phyloP scores from a whole-genome alignment of 1,140 invertebrate genomes.

The Drosophila melanogaster region Release_6_plus_ISO1_MT NT_037436.4:5991501-5992000 shows the following conservation, averaged over 20 bases:
- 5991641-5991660: constrained; percentile 83
- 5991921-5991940: constrained; percentile 81
- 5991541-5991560: constrained; percentile 5
- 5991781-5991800: constrained; percentile 28
- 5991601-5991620: constrained; percentile 81
- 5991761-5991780: constrained; percentile 45
- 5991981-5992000: constrained; percentile 61
- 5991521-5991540: constrained; percentile 62
- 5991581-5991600: constrained; percentile 30
- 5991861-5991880: not conserved
- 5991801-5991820: constrained; percentile 79
- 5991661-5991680: constrained; percentile 78
- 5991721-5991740: constrained; percentile 70
- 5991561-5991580: not conserved
- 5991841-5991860: constrained; percentile 10
- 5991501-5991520: constrained; percentile 52
- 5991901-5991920: constrained; percentile 71
- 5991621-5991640: constrained; percentile 80
- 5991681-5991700: constrained; percentile 32
- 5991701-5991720: constrained; percentile 17
- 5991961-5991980: constrained; percentile 72
- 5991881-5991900: constrained; percentile 78
- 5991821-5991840: constrained; percentile 50
- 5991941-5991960: constrained; percentile 82
- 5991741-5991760: constrained; percentile 81